phyloP scores from a whole-genome alignment of 2,113 vertebrate genomes.

The Pterocles gutturalis region DNA sequence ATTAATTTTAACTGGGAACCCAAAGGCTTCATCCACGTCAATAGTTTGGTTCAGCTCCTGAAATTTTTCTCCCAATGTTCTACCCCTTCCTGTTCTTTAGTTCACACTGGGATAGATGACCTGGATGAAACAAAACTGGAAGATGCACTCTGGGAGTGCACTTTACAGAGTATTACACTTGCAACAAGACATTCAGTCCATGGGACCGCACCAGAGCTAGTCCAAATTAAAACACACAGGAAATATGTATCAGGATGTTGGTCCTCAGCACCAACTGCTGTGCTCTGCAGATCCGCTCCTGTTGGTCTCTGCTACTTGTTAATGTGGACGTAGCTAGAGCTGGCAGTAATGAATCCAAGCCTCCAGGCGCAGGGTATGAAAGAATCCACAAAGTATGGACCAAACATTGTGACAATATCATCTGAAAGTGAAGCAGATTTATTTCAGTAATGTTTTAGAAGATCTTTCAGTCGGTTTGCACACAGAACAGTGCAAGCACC shows the following conservation, averaged over 20 bases:
- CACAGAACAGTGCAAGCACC: neutral
- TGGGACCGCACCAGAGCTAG: neutral
- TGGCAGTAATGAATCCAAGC: neutral
- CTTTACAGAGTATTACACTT: neutral
- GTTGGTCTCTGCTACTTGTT: neutral
- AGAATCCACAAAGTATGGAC: neutral
- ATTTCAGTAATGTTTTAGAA: neutral
- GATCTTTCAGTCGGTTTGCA: neutral
- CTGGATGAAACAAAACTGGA: neutral
- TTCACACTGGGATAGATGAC: neutral
- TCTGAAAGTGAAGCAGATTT: neutral
- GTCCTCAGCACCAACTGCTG: neutral
- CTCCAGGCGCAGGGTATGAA: neutral
- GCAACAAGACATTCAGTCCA: neutral
- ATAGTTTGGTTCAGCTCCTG: neutral
- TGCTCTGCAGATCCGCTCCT: neutral
- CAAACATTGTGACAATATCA: neutral
- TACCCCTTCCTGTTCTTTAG: neutral
- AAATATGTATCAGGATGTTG: neutral
- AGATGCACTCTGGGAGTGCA: neutral
- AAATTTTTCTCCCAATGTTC: neutral
- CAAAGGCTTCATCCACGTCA: neutral
- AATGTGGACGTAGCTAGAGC: neutral
- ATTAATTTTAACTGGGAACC: neutral
- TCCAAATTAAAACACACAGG: neutral